phyloP scores from a whole-genome alignment of 2,888 invertebrate species.

The Ariolimax columbianus region DNA sequence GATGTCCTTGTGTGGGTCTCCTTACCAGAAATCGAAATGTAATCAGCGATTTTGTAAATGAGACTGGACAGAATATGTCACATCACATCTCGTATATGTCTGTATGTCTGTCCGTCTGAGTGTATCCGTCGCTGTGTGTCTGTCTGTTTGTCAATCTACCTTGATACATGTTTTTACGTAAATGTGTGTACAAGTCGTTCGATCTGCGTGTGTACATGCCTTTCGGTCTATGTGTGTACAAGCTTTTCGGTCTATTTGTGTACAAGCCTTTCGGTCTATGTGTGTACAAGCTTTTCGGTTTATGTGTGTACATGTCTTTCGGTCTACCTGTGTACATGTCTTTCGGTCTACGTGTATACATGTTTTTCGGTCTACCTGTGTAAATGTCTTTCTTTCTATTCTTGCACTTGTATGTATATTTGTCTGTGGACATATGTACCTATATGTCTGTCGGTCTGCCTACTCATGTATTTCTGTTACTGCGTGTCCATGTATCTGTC shows the following conservation, averaged over 20 bases:
- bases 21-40: no score
- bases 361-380: not conserved
- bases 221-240: not conserved
- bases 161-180: no score
- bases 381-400: no score
- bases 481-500: no score
- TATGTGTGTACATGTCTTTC: not conserved
- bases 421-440: no score
- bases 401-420: not conserved
- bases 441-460: no score
- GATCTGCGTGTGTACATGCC: not conserved
- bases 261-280: not conserved
- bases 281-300: not conserved
- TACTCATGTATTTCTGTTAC: no score
- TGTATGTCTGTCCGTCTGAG: not conserved
- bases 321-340: no score
- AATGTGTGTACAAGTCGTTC: not conserved
- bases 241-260: not conserved
- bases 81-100: no score
- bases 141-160: not conserved
- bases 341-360: not conserved
- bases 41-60: no score
- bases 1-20: no score
- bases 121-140: not conserved
- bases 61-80: no score